These are phyloP conservation scores for Thymelicus sylvestris DNA, from an alignment of 2,888 invertebrate genomes.

Conservation along the genomic window DNA sequence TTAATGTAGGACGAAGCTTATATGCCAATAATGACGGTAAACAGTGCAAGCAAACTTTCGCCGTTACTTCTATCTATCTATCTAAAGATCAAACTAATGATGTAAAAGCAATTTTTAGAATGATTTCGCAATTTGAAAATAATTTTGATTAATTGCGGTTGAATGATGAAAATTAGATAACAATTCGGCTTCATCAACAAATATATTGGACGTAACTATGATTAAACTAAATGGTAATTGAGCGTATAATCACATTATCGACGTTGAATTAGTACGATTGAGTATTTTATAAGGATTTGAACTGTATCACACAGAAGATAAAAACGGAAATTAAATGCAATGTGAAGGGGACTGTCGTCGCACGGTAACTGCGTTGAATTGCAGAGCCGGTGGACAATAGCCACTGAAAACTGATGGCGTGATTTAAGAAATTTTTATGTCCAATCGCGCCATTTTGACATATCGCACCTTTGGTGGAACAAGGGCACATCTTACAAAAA, in stretches of 20 bases:
- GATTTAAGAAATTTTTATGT: too few species aligned
- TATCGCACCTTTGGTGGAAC: too few species aligned
- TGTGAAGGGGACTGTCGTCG: conserved; percentile 9
- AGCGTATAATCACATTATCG: conserved; percentile 29
- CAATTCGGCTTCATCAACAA: neutral
- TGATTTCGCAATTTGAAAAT: neutral
- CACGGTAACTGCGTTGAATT: conserved; percentile 40
- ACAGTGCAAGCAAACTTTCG: too few species aligned
- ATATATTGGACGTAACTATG: conserved; percentile 4
- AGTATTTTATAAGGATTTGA: neutral
- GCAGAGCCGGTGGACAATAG: conserved; percentile 41
- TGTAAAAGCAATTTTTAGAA: too few species aligned
- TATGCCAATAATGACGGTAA: neutral
- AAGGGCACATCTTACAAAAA: too few species aligned
- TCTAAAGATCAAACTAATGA: too few species aligned
- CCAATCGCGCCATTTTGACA: too few species aligned
- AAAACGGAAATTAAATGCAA: conserved; percentile 3
- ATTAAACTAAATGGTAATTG: conserved; percentile 17
- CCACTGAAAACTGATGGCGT: too few species aligned
- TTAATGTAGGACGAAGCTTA: conserved; percentile 9
- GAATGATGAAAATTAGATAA: neutral
- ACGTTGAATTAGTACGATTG: conserved; percentile 10
- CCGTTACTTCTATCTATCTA: too few species aligned
- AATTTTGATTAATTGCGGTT: neutral
- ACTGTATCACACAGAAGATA: conserved; percentile 4